Percentiles rank a stretch among this genome's conserved stretches.
phyloP scores from a whole-genome alignment of 2,797 vertebrate genomes.

The Arctocebus calabarensis region DNA sequence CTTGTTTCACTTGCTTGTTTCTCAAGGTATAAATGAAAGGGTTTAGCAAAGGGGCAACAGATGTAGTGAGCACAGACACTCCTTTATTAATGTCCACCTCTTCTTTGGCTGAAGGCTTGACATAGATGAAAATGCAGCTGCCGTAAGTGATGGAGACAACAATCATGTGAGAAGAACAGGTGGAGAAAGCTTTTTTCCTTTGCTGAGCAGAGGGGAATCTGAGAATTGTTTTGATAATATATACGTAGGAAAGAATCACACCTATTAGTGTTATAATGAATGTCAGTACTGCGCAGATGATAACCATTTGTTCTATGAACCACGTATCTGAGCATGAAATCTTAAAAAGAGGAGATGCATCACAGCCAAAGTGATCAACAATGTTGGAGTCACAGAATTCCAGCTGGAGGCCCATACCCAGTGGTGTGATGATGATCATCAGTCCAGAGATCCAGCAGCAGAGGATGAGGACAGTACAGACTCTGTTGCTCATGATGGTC shows the following conservation, averaged over 20 bases:
- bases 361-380: constrained; percentile 71
- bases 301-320: constrained; percentile 31
- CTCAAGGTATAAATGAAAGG: constrained; percentile 68
- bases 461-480: background rate
- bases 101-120: constrained; percentile 68
- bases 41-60: constrained; percentile 55
- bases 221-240: constrained; percentile 58
- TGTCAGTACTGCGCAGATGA: background rate
- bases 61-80: constrained; percentile 14
- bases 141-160: constrained; percentile 53
- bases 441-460: background rate
- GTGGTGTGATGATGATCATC: background rate
- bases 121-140: constrained; percentile 62
- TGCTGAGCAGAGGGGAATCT: constrained; percentile 54
- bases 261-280: constrained; percentile 47
- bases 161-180: constrained; percentile 55
- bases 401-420: background rate
- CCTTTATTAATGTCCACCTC: constrained; percentile 44
- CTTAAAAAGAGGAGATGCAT: constrained; percentile 52
- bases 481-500: constrained; percentile 27
- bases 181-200: constrained; percentile 67
- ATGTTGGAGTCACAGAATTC: constrained; percentile 63
- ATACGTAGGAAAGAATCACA: constrained; percentile 19
- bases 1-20: constrained; percentile 59
- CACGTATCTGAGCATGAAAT: constrained; percentile 42